Base-by-base conservation (phyloP, 2,797 vertebrate species). In the Sebastes cheni region DNA sequence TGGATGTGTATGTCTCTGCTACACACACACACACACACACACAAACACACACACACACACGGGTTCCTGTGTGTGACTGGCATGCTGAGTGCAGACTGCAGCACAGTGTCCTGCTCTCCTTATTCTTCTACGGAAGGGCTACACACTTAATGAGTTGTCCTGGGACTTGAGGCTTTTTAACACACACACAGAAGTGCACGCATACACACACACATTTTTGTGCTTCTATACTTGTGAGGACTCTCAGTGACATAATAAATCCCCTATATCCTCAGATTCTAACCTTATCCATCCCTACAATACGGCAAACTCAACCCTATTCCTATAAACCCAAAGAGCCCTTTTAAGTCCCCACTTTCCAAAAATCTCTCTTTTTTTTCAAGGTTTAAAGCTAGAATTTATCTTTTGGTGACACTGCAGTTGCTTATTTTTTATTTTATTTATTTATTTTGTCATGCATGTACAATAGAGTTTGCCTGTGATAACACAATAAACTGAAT, bases 121-220 rank as follows among this genome's bases (percentile, higher is more conserved):
- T 76, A 72, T 82, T 90, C 89, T 84, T 79, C 62, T 84, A 56
- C 25, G 34, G 70, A 82, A 80, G 80, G 88, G 72, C 77, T 90
- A 16, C 71, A 74, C 80, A 84, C 87, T 82, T 94, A 95, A 95
- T 93, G 86, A 95, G 93, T 90, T 91, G 90, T 91, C 90, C 84
- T 91, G 92, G 92, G 93, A 95, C 80, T 74, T 66, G 32, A 80
- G 80, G 71, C 67, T 79, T 56, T 72, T 83, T 76, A 74, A 82
- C 72, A 81, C 75, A 79, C 81, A 77, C 79, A 69, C 67, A 64
- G 14, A 77, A 7, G 39, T 30, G 39, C 66, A 52, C 27, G 29
- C 58, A 68, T 61, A 32, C 36, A 60, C 11, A 30, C 52, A 79
- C 56, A 71, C 12, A 34, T 52, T 61, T 56, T 25, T 34, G 9